Evolutionary conservation across 2,113 vertebrate species (phyloP), one percentile per base, ranked within the genome.

Genomic region (Ciconia maguari): DNA sequence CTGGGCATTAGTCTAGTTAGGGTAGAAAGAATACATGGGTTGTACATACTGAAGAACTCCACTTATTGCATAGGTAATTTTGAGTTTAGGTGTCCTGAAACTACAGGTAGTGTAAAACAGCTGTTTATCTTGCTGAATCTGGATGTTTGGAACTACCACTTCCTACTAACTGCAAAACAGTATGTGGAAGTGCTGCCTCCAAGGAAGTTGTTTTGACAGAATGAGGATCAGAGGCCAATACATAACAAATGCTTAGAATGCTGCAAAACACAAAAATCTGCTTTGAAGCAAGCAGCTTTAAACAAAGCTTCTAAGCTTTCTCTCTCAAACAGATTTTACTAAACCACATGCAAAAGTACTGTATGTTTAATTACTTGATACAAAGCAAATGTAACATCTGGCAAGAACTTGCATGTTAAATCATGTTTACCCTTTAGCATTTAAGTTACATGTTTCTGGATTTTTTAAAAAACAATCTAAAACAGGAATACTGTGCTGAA

Each of bases 211-310:
- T 96, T 87, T 89, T 1, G 0, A 38, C 84, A 93, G 83, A 90
- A 62, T 49, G 48, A 71, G 42, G 81, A 88, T 96, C 80, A 95
- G 92, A 84, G 76, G 49, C 86, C 61, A 46, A 24, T 61, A 44
- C 38, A 6, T 69, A 95, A 83, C 87, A 95, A 96, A 90, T 90
- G 83, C 93, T 92, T 92, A 83, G 88, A 80, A 78, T 89, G 46
- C 92, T 91, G 81, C 81, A 93, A 78, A 91, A 92, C 64, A 91
- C 66, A 91, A 68, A 96, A 96, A 95, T 96, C 96, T 97, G 60
- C 93, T 95, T 97, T 95, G 91, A 92, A 96, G 95, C 85, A 97
- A 97, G 94, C 87, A 93, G 94, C 93, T 97, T 97, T 97, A 96
- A 97, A 94, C 75, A 96, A 95, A 96, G 94, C 92, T 94, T 85